These are phyloP conservation scores for Yponomeuta evonymella DNA, from an alignment of 2,888 invertebrate genomes.

Conservation along the genomic window DNA sequence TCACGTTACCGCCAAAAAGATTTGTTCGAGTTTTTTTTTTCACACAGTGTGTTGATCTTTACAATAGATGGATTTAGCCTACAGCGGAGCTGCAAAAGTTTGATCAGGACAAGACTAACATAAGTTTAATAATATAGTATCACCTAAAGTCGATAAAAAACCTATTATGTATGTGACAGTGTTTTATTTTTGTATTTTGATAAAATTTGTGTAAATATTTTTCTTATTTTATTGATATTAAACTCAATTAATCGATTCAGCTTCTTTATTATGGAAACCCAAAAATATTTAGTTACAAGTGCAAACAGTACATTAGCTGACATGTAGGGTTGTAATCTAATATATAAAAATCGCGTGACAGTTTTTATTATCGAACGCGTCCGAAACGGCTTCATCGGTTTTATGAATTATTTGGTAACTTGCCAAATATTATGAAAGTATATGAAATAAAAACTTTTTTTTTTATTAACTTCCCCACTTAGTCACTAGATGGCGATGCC, in stretches of 20 bases:
- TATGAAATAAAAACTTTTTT: too few relatives aligned
- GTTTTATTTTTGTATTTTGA: constrained; percentile 77
- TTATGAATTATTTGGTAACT: too few relatives aligned
- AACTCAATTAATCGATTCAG: constrained; percentile 68
- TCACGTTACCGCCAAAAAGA: too few relatives aligned
- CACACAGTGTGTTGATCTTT: not conserved
- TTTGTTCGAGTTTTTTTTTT: not conserved
- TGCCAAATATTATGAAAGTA: too few relatives aligned
- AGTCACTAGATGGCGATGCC: too few relatives aligned
- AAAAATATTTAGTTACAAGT: too few relatives aligned
- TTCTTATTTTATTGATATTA: constrained; percentile 76
- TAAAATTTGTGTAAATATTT: constrained; percentile 75
- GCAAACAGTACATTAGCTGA: too few relatives aligned
- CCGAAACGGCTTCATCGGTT: too few relatives aligned
- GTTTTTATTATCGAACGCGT: too few relatives aligned
- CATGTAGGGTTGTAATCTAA: too few relatives aligned
- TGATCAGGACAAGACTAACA: constrained; percentile 22
- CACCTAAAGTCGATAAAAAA: constrained; percentile 52
- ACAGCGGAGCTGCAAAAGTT: constrained; percentile 31
- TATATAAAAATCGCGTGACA: too few relatives aligned
- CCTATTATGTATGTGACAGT: constrained; percentile 67
- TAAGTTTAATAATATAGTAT: constrained; percentile 35
- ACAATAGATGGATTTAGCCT: not conserved
- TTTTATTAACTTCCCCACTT: too few relatives aligned
- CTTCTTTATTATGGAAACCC: constrained; percentile 12